These are phyloP conservation scores for Cotesia congregata DNA, from an alignment of 2,888 invertebrate genomes.

Conservation along the genomic window DNA sequence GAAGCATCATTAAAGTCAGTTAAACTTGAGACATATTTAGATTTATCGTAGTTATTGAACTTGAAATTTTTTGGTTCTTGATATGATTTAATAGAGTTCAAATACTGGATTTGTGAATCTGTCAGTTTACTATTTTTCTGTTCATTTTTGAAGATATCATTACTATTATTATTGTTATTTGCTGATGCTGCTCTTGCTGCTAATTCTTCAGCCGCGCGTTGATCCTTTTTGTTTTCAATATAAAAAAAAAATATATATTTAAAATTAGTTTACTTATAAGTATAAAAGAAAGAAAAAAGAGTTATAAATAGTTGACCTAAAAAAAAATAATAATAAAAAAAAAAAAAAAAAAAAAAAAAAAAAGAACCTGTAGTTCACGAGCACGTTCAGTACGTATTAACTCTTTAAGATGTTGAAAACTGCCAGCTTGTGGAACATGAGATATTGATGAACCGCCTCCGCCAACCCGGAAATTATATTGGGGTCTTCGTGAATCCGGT, in stretches of 20 bases:
- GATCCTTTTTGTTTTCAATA: slow-evolving; percentile 71
- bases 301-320: slow-evolving; percentile 1
- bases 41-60: slow-evolving; percentile 53
- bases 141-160: slow-evolving; percentile 69
- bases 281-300: slow-evolving; percentile 21
- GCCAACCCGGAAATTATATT: slow-evolving; percentile 52
- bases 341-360: not conserved
- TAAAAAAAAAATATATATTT: slow-evolving; percentile 2
- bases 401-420: slow-evolving; percentile 85
- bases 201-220: slow-evolving; percentile 81
- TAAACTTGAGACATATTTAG: slow-evolving; percentile 56
- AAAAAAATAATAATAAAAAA: not conserved
- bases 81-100: slow-evolving; percentile 54
- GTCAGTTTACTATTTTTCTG: slow-evolving; percentile 44
- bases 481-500: slow-evolving; percentile 71
- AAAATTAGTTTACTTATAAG: not conserved
- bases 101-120: slow-evolving; percentile 55
- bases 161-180: slow-evolving; percentile 67
- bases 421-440: slow-evolving; percentile 66
- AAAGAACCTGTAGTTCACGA: slow-evolving; percentile 74
- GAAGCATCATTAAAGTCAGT: slow-evolving; percentile 56
- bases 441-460: slow-evolving; percentile 46
- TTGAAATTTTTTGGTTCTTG: slow-evolving; percentile 54
- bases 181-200: slow-evolving; percentile 76
- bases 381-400: slow-evolving; percentile 83